These are phyloP conservation scores for Rhea pennata DNA, from an alignment of 2,113 vertebrate species.

Conservation along the genomic window DNA sequence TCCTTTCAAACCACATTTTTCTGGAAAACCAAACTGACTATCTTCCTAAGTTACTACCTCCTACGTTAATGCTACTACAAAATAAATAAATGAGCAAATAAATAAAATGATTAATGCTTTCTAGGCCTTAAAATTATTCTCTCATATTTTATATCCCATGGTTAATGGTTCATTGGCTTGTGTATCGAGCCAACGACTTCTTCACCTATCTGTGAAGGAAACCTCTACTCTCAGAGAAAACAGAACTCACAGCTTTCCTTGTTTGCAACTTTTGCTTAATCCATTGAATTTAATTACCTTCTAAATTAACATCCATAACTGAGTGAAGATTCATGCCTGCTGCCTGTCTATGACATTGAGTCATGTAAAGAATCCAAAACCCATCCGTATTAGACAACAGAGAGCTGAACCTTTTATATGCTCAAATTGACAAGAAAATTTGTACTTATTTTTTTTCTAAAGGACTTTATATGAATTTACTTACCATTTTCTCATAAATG, in stretches of 20 bases:
- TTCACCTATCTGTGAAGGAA: not conserved
- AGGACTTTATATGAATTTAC: not conserved
- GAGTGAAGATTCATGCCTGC: not conserved
- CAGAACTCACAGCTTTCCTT: not conserved
- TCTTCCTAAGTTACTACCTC: not conserved
- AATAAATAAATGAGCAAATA: not conserved
- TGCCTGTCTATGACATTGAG: not conserved
- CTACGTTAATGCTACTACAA: accelerated
- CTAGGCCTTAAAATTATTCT: not conserved
- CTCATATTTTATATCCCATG: not conserved
- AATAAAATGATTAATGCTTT: not conserved
- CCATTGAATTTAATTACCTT: not conserved
- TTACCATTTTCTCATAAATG: not conserved
- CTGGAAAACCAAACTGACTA: not conserved
- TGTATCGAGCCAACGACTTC: not conserved
- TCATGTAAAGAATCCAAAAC: not conserved
- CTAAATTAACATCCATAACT: not conserved
- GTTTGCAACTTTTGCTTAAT: not conserved
- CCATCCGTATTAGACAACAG: not conserved
- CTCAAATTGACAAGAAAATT: not conserved
- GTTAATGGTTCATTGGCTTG: not conserved
- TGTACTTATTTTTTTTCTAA: not conserved
- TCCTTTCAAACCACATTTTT: not conserved
- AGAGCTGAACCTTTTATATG: not conserved
- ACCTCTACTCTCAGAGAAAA: not conserved